phyloP scores from a whole-genome alignment of 92 coral and sea anemone species.

The Paramuricea clavata region DNA sequence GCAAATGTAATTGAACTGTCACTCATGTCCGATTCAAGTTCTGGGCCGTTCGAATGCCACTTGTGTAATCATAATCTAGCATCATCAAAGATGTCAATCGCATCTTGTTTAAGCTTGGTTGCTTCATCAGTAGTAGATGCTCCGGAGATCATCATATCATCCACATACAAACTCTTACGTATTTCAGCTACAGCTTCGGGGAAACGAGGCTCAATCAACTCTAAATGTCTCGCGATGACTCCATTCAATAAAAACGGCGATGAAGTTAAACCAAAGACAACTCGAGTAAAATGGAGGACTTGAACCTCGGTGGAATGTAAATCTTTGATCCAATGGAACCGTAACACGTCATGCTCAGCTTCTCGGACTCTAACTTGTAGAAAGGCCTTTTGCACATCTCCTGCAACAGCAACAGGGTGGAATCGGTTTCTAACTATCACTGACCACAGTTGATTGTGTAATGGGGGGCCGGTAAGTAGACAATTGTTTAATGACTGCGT shows the following conservation, averaged over 20 bases:
- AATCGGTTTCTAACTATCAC: conserved; percentile 46
- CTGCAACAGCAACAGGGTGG: conserved; percentile 52
- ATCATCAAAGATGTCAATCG: too few species aligned
- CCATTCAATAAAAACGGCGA: conserved; percentile 58
- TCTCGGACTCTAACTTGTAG: conserved; percentile 51
- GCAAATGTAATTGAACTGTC: too few species aligned
- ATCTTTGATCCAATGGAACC: conserved; percentile 50
- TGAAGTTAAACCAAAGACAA: conserved; percentile 42
- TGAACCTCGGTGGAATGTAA: conserved; percentile 20
- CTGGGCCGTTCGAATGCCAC: too few species aligned
- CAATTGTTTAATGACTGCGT: conserved; percentile 28
- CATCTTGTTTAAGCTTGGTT: too few species aligned
- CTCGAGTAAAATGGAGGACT: conserved; percentile 53
- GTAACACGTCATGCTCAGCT: conserved; percentile 51
- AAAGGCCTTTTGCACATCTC: conserved; percentile 44
- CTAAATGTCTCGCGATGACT: conserved; percentile 45
- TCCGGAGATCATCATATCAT: too few species aligned
- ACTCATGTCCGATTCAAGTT: too few species aligned
- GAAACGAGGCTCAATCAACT: too few species aligned
- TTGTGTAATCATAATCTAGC: not conserved
- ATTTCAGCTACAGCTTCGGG: too few species aligned
- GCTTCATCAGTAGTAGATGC: too few species aligned
- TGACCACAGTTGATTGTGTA: conserved; percentile 46
- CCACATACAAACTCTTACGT: too few species aligned
- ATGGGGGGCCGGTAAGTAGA: conserved; percentile 39